Base-by-base conservation (phyloP, 2,113 vertebrate species). In the Anas platyrhynchos region DNA sequence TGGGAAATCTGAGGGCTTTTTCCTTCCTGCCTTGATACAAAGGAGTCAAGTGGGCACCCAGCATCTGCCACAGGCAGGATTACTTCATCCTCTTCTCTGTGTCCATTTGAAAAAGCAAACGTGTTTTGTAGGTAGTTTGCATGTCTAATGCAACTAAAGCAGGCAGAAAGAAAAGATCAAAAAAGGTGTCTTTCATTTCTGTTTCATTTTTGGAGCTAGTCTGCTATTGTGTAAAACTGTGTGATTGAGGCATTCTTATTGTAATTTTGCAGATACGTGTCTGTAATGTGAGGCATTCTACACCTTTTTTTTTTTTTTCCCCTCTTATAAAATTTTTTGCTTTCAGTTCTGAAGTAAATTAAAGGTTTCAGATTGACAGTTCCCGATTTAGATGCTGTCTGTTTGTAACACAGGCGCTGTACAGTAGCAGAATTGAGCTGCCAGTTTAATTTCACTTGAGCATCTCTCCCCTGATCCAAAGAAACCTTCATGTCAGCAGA, bases 221-320 rank as follows among this genome's bases (percentile, higher is more conserved):
- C 72, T 68, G 32, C 46, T 88, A 62, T 36, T 77, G 38, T 83
- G 15, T 83, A 66, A 85, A 91, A 91, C 91, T 43, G 86, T 73
- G 56, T 87, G 79, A 72, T 77, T 52, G 61, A 86, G 61, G 50
- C 85, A 88, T 90, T 94, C 61, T 86, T 75, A 76, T n/a, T 85
- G 13, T 52, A 83, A 83, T 91, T 63, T 52, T 81, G 56, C 36
- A 80, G 46, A 22, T 38, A 88, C 2, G 4, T 58, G 50, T 95
- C 80, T 85, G 21, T 50, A 85, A 63, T 21, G 21, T 32, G 50
- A 74, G 43, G 4, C 52, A 34, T 52, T 72, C 32, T 81, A 46
- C 11, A 26, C 4, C 2, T 8, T 34, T 50, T 43, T 41, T 16
- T 13, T 5, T 41, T 41, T 41, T 41, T 41, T 41, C 11, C 11